Evolutionary conservation across 2,113 vertebrate genomes (phyloP).

Genomic region (Oenanthe melanoleuca): DNA sequence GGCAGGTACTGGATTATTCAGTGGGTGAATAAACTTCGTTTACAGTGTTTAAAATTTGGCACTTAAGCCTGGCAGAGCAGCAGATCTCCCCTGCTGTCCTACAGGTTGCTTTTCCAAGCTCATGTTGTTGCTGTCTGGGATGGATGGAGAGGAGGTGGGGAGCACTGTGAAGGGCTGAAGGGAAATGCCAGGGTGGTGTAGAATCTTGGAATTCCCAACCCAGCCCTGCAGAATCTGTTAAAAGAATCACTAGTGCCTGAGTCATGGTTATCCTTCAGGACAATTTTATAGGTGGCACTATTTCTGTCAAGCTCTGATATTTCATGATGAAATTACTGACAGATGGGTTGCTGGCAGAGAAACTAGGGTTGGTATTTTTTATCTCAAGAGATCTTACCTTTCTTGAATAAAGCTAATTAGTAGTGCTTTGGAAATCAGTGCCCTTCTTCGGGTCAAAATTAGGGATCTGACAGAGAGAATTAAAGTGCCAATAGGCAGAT

Average conservation of each 20-base stretch:
- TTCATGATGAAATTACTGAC: neutral
- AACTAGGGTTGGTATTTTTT: neutral
- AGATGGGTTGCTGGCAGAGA: neutral
- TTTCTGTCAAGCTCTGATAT: neutral
- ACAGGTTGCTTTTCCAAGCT: neutral
- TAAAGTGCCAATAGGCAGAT: neutral
- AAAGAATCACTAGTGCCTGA: neutral
- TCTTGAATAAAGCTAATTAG: neutral
- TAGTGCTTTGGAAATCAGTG: neutral
- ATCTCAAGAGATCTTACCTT: neutral
- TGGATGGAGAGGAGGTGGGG: neutral
- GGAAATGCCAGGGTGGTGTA: neutral
- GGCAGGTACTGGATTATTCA: neutral
- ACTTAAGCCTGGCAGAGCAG: neutral
- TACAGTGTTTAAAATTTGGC: neutral
- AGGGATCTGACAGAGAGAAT: neutral
- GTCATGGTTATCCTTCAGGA: neutral
- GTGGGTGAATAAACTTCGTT: conserved; percentile 12
- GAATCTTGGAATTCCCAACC: neutral
- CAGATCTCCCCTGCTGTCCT: neutral
- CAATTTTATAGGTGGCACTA: neutral
- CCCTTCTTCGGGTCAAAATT: neutral
- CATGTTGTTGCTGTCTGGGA: accelerated
- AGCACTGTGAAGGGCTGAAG: neutral
- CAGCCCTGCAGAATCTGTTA: neutral